Percentiles rank a stretch among this genome's conserved stretches.
These are phyloP conservation scores for Tychaedon coryphoeus DNA, from an alignment of 2,113 vertebrate genomes.

Conservation along the genomic window DNA sequence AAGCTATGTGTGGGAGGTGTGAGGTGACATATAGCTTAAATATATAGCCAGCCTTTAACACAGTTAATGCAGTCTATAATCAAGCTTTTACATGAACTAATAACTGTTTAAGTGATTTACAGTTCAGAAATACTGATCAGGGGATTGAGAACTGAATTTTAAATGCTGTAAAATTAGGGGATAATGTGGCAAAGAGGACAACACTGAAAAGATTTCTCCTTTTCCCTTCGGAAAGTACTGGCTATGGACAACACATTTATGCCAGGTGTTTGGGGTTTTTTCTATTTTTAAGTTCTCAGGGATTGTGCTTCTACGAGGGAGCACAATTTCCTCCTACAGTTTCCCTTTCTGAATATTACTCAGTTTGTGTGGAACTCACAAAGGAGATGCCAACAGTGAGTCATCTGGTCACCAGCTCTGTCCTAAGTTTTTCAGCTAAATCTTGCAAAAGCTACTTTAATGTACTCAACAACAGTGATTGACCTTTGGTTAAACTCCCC, in stretches of 20 bases:
- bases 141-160: not conserved
- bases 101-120: constrained; percentile 25
- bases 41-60: constrained; percentile 25
- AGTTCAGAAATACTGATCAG: constrained; percentile 29
- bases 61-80: constrained; percentile 1
- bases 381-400: constrained; percentile 32
- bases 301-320: not conserved
- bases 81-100: constrained; percentile 10
- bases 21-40: constrained; percentile 39
- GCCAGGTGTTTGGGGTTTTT: not conserved
- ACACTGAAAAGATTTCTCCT: not conserved
- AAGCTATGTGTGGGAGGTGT: not conserved
- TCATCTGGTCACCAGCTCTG: constrained; percentile 41
- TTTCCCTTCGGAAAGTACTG: not conserved
- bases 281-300: not conserved
- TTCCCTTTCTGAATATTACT: constrained; percentile 32
- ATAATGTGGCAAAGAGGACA: not conserved
- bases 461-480: not conserved
- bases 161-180: not conserved
- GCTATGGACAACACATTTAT: not conserved
- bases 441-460: not conserved
- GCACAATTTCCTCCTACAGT: constrained; percentile 23
- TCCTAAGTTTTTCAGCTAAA: not conserved
- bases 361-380: constrained; percentile 2
- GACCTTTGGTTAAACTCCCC: not conserved